Percentiles rank a stretch among this genome's conserved stretches.
phyloP scores from a whole-genome alignment of 2,888 invertebrate species.

The Lasioglossum morio region DNA sequence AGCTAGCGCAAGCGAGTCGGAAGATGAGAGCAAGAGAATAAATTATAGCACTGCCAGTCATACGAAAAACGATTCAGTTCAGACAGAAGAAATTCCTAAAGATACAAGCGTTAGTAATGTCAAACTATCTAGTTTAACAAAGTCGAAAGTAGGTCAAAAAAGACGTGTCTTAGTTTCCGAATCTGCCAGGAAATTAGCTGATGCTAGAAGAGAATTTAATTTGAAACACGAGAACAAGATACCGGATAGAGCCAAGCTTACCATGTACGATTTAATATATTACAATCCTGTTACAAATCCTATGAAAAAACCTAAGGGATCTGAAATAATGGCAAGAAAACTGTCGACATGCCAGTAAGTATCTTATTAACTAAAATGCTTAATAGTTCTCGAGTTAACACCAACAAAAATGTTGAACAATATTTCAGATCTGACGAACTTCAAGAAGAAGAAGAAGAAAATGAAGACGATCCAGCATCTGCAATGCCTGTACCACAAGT shows the following conservation, averaged over 20 bases:
- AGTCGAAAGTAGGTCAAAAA: constrained; percentile 71
- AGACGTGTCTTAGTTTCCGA: constrained; percentile 83
- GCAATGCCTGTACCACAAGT: constrained; percentile 92
- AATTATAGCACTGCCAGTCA: constrained; percentile 70
- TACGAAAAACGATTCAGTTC: constrained; percentile 86
- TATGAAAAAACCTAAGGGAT: constrained; percentile 85
- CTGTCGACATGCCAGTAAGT: constrained; percentile 76
- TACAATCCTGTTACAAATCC: constrained; percentile 94
- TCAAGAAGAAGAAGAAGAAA: constrained; percentile 63
- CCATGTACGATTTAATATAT: constrained; percentile 96
- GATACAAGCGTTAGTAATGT: constrained; percentile 42
- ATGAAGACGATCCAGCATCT: constrained; percentile 81
- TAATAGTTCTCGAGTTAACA: background rate
- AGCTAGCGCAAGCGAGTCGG: constrained; percentile 88
- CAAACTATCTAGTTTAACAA: constrained; percentile 45
- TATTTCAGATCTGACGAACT: constrained; percentile 54
- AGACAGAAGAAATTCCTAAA: constrained; percentile 84
- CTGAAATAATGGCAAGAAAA: constrained; percentile 56
- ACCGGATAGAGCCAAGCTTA: constrained; percentile 89
- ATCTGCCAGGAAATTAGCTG: constrained; percentile 85
- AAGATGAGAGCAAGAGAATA: constrained; percentile 86
- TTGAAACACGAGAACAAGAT: constrained; percentile 85
- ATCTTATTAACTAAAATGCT: constrained; percentile 14
- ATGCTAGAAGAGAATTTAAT: constrained; percentile 86
- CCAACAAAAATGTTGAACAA: constrained; percentile 17